These are phyloP conservation scores for Callaeas wilsoni DNA, from an alignment of 2,113 vertebrate species.

Conservation along the genomic window DNA sequence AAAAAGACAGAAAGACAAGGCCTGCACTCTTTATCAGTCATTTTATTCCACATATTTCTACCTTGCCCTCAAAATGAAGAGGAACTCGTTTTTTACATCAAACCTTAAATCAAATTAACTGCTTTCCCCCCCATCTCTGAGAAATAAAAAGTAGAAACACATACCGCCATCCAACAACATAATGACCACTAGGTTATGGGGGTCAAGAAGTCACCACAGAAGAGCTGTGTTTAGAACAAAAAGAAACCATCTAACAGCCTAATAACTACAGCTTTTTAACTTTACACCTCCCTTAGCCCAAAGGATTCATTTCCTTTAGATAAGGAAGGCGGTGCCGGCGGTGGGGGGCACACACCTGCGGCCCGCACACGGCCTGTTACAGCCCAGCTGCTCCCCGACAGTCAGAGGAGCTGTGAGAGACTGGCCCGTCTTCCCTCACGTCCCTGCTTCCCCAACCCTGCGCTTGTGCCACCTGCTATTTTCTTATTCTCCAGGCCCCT, in stretches of 20 bases:
- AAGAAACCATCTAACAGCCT: background rate
- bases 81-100: background rate
- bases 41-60: background rate
- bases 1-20: background rate
- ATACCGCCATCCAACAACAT: background rate
- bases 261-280: background rate
- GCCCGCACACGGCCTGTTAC: rapidly evolving
- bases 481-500: background rate
- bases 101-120: background rate
- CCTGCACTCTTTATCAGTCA: background rate
- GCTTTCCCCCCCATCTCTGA: background rate
- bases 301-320: background rate
- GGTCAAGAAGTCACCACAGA: background rate
- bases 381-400: background rate
- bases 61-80: background rate
- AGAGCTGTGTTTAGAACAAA: background rate
- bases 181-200: background rate
- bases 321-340: too few species aligned
- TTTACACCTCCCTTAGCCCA: background rate
- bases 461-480: background rate
- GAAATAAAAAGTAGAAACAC: background rate
- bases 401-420: rapidly evolving
- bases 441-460: rapidly evolving
- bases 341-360: too few species aligned
- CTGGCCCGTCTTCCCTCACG: rapidly evolving